Evolutionary conservation across 2,888 invertebrate genomes (phyloP).

Genomic region (Troglohyphantes excavatus): DNA sequence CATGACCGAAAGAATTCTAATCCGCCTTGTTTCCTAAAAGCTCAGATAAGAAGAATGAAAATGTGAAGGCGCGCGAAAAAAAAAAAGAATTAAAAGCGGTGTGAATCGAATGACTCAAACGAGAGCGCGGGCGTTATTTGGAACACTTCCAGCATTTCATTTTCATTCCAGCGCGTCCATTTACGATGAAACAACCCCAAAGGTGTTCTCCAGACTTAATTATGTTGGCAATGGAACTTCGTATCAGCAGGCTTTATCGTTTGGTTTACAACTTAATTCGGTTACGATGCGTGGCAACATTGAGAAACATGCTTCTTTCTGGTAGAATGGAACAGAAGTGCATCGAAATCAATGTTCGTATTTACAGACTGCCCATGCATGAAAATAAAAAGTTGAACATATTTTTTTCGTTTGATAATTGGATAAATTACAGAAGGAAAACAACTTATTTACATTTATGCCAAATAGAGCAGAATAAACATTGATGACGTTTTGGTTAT

Average conservation of each 20-base stretch:
- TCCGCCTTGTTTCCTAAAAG: neutral
- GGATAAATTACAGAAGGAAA: no score
- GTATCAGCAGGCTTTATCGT: constrained; percentile 18
- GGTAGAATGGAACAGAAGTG: neutral
- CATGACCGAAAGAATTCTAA: constrained; percentile 8
- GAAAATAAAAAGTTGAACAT: no score
- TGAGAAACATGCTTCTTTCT: no score
- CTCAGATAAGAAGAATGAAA: neutral
- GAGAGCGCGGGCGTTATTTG: neutral
- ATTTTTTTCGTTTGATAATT: no score
- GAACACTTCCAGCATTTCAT: constrained; percentile 22
- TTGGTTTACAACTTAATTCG: constrained; percentile 18
- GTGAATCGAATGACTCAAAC: neutral
- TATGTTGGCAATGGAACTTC: neutral
- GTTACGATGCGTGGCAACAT: neutral
- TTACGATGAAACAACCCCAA: constrained; percentile 13
- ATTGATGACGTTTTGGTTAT: no score
- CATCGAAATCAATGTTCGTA: neutral
- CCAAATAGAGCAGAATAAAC: no score
- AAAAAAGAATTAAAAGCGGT: neutral
- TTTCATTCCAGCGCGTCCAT: neutral
- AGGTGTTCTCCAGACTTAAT: constrained; percentile 1
- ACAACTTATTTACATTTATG: no score
- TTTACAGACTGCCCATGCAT: no score
- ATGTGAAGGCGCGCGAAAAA: neutral